Conservation (phyloP, 2,797 vertebrate genomes). For the Takifugu rubripes region DNA sequence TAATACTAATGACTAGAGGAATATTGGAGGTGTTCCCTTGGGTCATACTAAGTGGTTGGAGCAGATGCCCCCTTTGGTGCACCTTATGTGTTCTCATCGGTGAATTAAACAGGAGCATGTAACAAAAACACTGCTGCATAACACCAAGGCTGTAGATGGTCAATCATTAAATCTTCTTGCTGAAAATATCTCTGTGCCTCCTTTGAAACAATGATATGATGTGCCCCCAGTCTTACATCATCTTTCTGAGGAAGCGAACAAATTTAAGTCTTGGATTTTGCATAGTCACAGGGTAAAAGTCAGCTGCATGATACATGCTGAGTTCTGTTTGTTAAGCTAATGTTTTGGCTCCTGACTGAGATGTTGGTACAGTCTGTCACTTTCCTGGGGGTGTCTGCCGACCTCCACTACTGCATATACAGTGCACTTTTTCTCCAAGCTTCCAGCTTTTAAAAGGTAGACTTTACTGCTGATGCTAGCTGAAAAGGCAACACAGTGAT, state of each 20-base stretch:
- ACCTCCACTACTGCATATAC: constrained; percentile 25
- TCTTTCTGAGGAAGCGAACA: constrained; percentile 8
- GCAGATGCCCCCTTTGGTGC: too few species aligned
- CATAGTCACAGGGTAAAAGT: constrained; percentile 15
- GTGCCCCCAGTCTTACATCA: constrained; percentile 21
- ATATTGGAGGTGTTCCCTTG: too few species aligned
- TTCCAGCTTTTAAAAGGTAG: constrained; percentile 8
- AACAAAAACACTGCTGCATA: too few species aligned
- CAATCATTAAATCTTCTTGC: not conserved
- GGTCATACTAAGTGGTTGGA: too few species aligned
- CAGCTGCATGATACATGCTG: constrained; percentile 32
- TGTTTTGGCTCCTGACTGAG: constrained; percentile 45
- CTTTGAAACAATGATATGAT: not conserved
- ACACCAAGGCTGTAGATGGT: too few species aligned
- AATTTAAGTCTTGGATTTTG: constrained; percentile 8
- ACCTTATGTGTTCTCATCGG: too few species aligned
- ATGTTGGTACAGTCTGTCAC: constrained; percentile 57
- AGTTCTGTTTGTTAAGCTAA: constrained; percentile 51
- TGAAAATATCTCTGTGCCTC: not conserved
- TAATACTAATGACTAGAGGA: too few species aligned
- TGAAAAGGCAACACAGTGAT: constrained; percentile 20
- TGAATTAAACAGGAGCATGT: too few species aligned
- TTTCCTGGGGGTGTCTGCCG: constrained; percentile 38
- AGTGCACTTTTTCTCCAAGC: constrained; percentile 17
- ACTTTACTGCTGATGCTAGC: constrained; percentile 34